Base-by-base conservation (phyloP, 92 coral and sea anemone species). In the Actinostola sp. region DNA sequence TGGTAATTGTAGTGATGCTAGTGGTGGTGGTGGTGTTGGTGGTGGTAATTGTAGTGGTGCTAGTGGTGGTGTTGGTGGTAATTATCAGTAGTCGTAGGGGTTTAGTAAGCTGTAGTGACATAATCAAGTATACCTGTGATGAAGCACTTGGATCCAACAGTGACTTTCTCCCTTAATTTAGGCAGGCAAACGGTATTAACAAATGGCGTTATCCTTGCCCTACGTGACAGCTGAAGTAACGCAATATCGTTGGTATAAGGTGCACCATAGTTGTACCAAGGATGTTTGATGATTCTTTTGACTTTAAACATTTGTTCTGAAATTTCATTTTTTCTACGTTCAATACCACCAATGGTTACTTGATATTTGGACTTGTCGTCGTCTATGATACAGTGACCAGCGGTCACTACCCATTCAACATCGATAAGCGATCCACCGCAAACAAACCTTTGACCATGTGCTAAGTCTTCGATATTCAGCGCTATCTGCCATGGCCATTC, bases 111-210 rank as follows among this genome's bases (percentile, higher is more conserved):
- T n/a, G n/a, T n/a, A n/a, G n/a, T n/a, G n/a, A n/a, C n/a, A n/a
- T n/a, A n/a, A n/a, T n/a, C n/a, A n/a, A n/a, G n/a, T n/a, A n/a
- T 34, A 92, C 97, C 97, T 72, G 97, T 71, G 29, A 92, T 92
- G 52, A 63, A 92, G 61, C 97, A 92, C 63, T 78, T 77, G 23
- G 72, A 55, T 27, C 88, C 89, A 8, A 25, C 44, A 1, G 86
- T 82, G 11, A 89, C 81, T 19, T 89, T 67, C 14, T 79, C 71
- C 46, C 79, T 65, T 20, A 58, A 55, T 36, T 46, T 70, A 0
- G 97, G 97, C 52, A 92, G 66, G 46, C 97, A 92, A 12, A 88
- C 87, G 1, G 96, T 89, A 42, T 89, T 92, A 20, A 92, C 89
- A 8, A 83, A 72, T 6, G 85, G 61, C 69, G 78, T 83, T 12